Evolutionary conservation across 2,113 vertebrate genomes (phyloP).

Genomic region (Phoxinus phoxinus): DNA sequence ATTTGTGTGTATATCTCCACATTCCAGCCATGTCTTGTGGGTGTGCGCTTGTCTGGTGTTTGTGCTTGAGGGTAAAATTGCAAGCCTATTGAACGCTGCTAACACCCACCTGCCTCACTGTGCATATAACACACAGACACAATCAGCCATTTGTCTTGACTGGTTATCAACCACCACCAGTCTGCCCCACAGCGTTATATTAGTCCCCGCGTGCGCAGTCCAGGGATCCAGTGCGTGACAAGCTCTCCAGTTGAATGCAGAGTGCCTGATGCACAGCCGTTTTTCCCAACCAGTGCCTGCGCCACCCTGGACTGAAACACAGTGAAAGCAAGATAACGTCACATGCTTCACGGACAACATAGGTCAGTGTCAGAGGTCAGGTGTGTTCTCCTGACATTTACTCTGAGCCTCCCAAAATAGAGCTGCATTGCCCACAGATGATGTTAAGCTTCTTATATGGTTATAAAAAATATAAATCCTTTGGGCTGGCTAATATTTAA

Average conservation of each 20-base stretch:
- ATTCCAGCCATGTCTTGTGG: slow-evolving; percentile 14
- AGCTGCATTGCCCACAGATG: background rate
- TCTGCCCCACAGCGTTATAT: slow-evolving; percentile 43
- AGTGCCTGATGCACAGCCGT: background rate
- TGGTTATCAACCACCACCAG: slow-evolving; percentile 57
- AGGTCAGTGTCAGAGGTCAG: slow-evolving; percentile 34
- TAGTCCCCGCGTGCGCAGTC: slow-evolving; percentile 24
- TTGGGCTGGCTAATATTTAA: background rate
- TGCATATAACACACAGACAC: slow-evolving; percentile 43
- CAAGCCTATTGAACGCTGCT: slow-evolving; percentile 40
- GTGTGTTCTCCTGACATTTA: slow-evolving; percentile 12
- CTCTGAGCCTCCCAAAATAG: slow-evolving; percentile 30
- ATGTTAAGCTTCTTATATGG: slow-evolving; percentile 46
- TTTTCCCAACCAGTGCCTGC: background rate
- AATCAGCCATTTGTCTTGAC: slow-evolving; percentile 51
- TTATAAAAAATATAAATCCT: slow-evolving; percentile 25
- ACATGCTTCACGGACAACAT: slow-evolving; percentile 2
- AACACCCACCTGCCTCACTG: slow-evolving; percentile 34
- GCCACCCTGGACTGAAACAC: slow-evolving; percentile 27
- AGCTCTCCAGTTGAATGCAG: slow-evolving; percentile 43
- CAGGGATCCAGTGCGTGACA: slow-evolving; percentile 32
- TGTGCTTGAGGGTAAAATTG: slow-evolving; percentile 48
- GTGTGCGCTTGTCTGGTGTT: slow-evolving; percentile 4
- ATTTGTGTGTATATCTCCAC: slow-evolving; percentile 27
- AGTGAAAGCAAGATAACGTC: slow-evolving; percentile 22